Evolutionary conservation across 2,113 vertebrate species (phyloP).

Genomic region (Murina feae): DNA sequence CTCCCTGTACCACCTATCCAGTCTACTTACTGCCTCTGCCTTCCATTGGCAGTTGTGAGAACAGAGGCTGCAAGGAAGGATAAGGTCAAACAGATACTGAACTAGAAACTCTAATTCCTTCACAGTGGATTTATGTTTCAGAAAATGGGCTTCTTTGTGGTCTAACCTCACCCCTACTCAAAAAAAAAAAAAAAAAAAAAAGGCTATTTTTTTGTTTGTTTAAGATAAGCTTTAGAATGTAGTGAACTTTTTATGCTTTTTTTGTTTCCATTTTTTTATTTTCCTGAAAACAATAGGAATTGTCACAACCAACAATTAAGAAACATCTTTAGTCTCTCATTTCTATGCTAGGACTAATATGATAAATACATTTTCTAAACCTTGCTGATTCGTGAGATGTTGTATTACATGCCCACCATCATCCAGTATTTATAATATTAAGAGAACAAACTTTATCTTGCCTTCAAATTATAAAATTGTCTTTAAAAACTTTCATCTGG

Average conservation of each 20-base stretch:
- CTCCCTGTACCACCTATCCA: too few relatives aligned
- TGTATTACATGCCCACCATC: not conserved
- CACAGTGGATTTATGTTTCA: not conserved
- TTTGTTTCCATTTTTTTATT: not conserved
- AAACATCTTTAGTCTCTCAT: not conserved
- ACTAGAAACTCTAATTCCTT: not conserved
- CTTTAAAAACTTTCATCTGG: not conserved
- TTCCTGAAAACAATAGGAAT: not conserved
- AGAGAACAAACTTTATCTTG: not conserved
- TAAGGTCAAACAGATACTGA: not conserved
- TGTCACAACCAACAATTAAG: not conserved
- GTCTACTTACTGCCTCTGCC: not conserved
- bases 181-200: not conserved
- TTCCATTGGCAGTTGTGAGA: not conserved
- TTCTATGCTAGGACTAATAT: not conserved
- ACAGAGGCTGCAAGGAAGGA: not conserved
- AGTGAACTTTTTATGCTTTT: not conserved
- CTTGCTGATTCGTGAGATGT: not conserved
- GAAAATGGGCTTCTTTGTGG: not conserved
- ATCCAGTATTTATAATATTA: not conserved
- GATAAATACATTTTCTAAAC: not conserved
- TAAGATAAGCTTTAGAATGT: not conserved
- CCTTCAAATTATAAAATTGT: not conserved
- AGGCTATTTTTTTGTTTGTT: not conserved
- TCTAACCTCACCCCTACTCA: accelerated